These are phyloP conservation scores for Lacerta bilineata DNA, from an alignment of 2,797 vertebrate species.

Conservation along the genomic window DNA sequence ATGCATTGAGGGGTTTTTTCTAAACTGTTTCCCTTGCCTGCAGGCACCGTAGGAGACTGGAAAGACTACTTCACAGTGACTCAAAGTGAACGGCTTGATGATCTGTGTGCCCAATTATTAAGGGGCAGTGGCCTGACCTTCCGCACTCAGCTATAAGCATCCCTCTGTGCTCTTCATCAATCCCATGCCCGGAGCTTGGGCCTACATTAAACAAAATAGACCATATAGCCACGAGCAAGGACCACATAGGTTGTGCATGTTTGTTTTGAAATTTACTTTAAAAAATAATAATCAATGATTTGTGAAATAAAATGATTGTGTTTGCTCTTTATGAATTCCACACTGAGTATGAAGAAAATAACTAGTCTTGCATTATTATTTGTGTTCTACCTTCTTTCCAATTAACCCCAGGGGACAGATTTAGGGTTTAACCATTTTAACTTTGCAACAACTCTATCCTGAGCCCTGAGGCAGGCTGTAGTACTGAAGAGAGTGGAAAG, in stretches of 20 bases:
- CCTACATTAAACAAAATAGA: background rate
- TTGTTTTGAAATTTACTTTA: background rate
- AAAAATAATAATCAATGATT: background rate
- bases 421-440: background rate
- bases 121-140: constrained; percentile 27
- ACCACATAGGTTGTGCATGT: background rate
- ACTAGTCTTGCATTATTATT: background rate
- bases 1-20: background rate
- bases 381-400: background rate
- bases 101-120: constrained; percentile 41
- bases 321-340: background rate
- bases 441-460: no score
- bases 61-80: constrained; percentile 53
- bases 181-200: background rate
- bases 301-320: background rate
- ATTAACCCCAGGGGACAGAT: background rate
- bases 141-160: constrained; percentile 27
- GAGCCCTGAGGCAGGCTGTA: no score
- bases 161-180: background rate
- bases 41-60: constrained; percentile 55
- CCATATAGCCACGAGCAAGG: background rate
- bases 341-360: background rate
- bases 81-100: constrained; percentile 43
- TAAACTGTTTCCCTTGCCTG: background rate
- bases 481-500: no score